Evolutionary conservation across 2,888 invertebrate genomes (phyloP).

Genomic region (Ophioninae sp.): DNA sequence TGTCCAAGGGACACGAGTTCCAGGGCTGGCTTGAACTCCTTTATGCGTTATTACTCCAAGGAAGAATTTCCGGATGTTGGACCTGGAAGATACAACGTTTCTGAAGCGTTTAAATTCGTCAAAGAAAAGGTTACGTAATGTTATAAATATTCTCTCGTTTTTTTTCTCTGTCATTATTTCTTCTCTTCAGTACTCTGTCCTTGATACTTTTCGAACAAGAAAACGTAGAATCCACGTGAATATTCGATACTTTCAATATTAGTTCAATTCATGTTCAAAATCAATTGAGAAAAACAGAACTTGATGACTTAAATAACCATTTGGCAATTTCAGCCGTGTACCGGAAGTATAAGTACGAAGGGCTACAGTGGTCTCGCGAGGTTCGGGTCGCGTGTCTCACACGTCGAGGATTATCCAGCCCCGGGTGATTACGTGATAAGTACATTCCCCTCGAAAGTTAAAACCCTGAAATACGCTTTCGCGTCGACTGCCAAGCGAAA

Average conservation of each 20-base stretch:
- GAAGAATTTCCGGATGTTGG: slow-evolving; percentile 72
- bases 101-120: slow-evolving; percentile 70
- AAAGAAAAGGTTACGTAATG: slow-evolving; percentile 67
- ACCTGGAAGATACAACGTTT: slow-evolving; percentile 71
- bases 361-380: slow-evolving; percentile 75
- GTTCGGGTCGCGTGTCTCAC: slow-evolving; percentile 56
- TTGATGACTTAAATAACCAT: background rate
- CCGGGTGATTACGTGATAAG: slow-evolving; percentile 68
- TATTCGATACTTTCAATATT: too few relatives aligned
- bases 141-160: background rate
- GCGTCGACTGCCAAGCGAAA: slow-evolving; percentile 67
- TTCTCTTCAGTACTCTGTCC: too few relatives aligned
- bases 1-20: slow-evolving; percentile 70
- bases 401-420: slow-evolving; percentile 69
- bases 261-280: background rate
- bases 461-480: slow-evolving; percentile 69
- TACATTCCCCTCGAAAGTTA: slow-evolving; percentile 62
- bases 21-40: slow-evolving; percentile 70
- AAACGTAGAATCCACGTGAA: too few relatives aligned
- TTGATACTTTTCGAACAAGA: too few relatives aligned
- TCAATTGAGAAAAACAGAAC: background rate
- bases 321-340: slow-evolving; percentile 69
- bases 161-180: too few relatives aligned
- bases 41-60: slow-evolving; percentile 71
- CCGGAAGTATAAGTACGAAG: slow-evolving; percentile 72